Evolutionary conservation across 2,797 vertebrate genomes (phyloP).

Genomic region (Oreortyx pictus): DNA sequence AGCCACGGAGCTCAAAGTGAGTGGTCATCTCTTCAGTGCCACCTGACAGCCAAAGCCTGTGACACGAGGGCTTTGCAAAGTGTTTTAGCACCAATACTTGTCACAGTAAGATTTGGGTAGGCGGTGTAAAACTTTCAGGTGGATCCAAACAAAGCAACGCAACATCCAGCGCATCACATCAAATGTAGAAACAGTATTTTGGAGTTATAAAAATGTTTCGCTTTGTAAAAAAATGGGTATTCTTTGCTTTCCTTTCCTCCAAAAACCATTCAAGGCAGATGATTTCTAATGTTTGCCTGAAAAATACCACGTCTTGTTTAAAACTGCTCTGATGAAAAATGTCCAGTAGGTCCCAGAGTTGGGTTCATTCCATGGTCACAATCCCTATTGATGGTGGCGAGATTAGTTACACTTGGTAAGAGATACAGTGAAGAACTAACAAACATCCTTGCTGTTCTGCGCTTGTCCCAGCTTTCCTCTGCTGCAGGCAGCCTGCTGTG

Average conservation of each 20-base stretch:
- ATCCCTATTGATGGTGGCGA: background rate
- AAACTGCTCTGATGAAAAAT: background rate
- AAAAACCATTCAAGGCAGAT: background rate
- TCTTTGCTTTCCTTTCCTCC: conserved; percentile 1
- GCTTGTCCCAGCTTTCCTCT: background rate
- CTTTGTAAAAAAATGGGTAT: background rate
- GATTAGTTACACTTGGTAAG: background rate
- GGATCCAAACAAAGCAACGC: background rate
- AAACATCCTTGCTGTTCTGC: background rate
- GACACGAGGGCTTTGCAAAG: background rate
- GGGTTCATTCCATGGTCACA: conserved; percentile 17
- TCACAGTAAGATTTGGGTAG: background rate
- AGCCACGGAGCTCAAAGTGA: background rate
- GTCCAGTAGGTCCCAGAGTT: background rate
- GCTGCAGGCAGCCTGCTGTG: background rate
- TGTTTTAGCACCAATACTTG: background rate
- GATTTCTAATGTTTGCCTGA: background rate
- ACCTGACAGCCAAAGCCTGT: background rate
- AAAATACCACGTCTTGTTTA: background rate
- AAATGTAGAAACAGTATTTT: background rate
- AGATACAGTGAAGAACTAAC: background rate
- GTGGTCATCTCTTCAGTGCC: background rate
- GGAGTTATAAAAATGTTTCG: background rate
- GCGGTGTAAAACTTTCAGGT: background rate
- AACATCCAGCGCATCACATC: background rate